Percentiles rank a stretch among this genome's conserved stretches.
These are phyloP conservation scores for Struthidea cinerea DNA, from an alignment of 2,113 vertebrate species.

Conservation along the genomic window DNA sequence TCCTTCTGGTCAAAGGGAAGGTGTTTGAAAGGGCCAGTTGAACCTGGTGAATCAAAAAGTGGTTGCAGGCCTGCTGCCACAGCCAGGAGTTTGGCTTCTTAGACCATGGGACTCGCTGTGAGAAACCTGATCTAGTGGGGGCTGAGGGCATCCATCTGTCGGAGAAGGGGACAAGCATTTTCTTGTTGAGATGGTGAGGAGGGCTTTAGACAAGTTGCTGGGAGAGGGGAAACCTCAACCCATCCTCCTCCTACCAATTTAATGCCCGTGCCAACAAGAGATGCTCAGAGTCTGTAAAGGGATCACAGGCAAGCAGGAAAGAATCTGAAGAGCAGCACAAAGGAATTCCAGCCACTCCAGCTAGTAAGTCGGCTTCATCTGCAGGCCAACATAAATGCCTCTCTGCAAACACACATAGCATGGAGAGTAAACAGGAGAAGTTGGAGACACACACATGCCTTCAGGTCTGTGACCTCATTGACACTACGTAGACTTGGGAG, in stretches of 20 bases:
- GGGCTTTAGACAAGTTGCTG: background rate
- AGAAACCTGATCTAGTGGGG: background rate
- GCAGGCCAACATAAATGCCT: accelerated
- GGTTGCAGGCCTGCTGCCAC: background rate
- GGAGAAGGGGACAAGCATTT: background rate
- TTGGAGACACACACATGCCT: background rate
- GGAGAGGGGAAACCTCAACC: background rate
- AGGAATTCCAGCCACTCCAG: background rate
- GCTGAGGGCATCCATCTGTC: background rate
- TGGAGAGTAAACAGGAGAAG: background rate
- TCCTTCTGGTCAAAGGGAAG: background rate
- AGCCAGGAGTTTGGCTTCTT: background rate
- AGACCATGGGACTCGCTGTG: accelerated
- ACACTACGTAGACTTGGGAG: no score
- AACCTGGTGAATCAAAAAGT: background rate
- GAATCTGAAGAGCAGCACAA: background rate
- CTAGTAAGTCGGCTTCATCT: background rate
- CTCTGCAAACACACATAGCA: background rate
- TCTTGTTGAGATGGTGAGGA: background rate
- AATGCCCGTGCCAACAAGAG: background rate
- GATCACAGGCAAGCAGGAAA: background rate
- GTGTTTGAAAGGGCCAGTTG: background rate
- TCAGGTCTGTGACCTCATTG: background rate
- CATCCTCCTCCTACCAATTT: background rate
- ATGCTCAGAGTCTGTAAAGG: background rate